A percentile compares a stretch with the other conserved stretches of the same genome.
Evolutionary conservation across 2,797 vertebrate genomes (phyloP).

Genomic region (Poeciliopsis gracilis): DNA sequence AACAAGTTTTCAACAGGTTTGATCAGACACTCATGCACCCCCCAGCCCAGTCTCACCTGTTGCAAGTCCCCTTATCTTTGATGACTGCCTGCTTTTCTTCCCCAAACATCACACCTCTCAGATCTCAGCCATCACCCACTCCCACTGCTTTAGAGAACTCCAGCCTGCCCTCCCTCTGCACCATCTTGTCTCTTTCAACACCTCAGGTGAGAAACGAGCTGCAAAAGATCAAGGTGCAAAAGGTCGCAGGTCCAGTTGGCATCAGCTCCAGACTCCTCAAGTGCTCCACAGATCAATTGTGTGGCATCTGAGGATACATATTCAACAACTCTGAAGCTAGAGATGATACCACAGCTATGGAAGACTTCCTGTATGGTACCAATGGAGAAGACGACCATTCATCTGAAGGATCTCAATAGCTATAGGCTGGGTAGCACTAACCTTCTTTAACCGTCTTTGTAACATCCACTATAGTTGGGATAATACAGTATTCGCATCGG

Average conservation of each 20-base stretch:
- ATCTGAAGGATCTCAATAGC: neutral
- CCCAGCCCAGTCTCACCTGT: neutral
- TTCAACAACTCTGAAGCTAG: too few species aligned
- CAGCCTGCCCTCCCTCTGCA: neutral
- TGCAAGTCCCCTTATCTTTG: neutral
- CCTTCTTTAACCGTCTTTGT: neutral
- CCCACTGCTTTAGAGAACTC: neutral
- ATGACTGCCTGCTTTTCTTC: neutral
- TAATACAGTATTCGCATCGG: neutral
- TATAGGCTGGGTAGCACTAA: neutral
- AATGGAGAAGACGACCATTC: neutral
- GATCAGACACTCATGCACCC: neutral
- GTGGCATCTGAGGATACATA: too few species aligned
- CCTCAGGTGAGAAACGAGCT: neutral
- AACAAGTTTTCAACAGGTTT: neutral
- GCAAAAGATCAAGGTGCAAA: neutral
- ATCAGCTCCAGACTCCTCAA: neutral
- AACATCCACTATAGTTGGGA: neutral
- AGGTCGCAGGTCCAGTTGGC: neutral
- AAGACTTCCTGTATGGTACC: neutral
- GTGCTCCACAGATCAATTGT: too few species aligned
- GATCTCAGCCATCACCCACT: neutral
- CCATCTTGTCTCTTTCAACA: neutral
- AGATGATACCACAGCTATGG: too few species aligned
- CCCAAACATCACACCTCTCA: neutral